These are phyloP conservation scores for Lophotis ruficrista DNA, from an alignment of 2,113 vertebrate genomes.

Conservation along the genomic window DNA sequence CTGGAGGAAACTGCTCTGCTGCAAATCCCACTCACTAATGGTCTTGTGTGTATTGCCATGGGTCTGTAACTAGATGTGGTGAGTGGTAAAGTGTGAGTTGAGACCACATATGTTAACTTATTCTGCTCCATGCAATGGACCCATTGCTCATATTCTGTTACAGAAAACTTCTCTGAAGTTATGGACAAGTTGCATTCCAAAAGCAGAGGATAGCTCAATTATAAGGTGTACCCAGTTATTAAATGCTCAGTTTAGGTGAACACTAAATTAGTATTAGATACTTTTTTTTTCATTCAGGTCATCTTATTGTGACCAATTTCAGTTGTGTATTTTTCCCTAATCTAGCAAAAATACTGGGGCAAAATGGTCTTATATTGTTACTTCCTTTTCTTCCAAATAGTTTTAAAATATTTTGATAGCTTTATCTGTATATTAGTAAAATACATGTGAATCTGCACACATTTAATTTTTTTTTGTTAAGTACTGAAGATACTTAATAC, in stretches of 20 bases:
- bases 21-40: neutral
- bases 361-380: neutral
- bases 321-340: neutral
- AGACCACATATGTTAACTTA: neutral
- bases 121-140: neutral
- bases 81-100: neutral
- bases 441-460: neutral
- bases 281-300: neutral
- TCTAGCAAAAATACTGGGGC: neutral
- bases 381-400: neutral
- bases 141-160: neutral
- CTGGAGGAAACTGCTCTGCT: conserved; percentile 5
- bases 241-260: neutral
- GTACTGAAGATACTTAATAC: neutral
- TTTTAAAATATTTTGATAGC: neutral
- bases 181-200: neutral
- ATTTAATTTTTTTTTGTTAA: neutral
- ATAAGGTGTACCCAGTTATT: neutral
- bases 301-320: neutral
- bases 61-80: neutral
- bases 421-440: neutral
- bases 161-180: neutral
- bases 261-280: neutral
- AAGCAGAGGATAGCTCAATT: neutral
- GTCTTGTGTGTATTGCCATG: neutral